Base-by-base conservation (phyloP, 2,797 vertebrate species). In the Acipenser transmontanus region DNA sequence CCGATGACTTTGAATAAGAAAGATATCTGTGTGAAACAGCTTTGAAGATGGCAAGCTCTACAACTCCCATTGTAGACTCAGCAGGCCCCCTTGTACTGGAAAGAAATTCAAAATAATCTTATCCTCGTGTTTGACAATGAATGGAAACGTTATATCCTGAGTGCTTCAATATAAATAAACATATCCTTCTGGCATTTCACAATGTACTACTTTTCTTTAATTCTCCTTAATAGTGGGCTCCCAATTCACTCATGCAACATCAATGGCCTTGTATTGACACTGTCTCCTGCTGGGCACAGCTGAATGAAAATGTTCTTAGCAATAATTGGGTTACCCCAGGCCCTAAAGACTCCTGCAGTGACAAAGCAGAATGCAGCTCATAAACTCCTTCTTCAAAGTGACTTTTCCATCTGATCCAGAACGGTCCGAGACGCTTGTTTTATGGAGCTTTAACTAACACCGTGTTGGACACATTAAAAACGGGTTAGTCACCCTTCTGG, bases 401-500 rank as follows among this genome's bases (percentile, higher is more conserved):
- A 76, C 76, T 80, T 80, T 79, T 79, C 74, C 78, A 82, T 71
- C 78, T 74, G 72, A 82, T 77, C 78, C 49, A 61, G 77, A 82
- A 72, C 68, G 68, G 74, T 82, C 83, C 71, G 77, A 83, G 79
- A 73, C 74, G 75, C 77, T 70, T 61, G 72, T 78, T 82, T 82
- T 75, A 81, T 34, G 72, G 78, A 81, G 78, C 77, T 84, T 83
- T 91, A 92, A 91, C 82, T 78, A 82, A 89, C 93, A 90, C 90
- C 73, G 85, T 84, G 86, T 89, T 84, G 84, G 82, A 82, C 81
- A 88, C 92, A 93, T 93, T 91, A 92, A 90, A 85, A 88, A 87
- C 70, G 86, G 83, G 89, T 91, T 89, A 89, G 81, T 72, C 79
- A 74, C 78, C 80, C 77, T 80, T 84, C 90, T 92, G 91, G 85